A percentile compares a stretch with the other conserved stretches of the same genome.
These are phyloP conservation scores for Trichonephila clavipes DNA, from an alignment of 1,140 invertebrate species.

Conservation along the genomic window DNA sequence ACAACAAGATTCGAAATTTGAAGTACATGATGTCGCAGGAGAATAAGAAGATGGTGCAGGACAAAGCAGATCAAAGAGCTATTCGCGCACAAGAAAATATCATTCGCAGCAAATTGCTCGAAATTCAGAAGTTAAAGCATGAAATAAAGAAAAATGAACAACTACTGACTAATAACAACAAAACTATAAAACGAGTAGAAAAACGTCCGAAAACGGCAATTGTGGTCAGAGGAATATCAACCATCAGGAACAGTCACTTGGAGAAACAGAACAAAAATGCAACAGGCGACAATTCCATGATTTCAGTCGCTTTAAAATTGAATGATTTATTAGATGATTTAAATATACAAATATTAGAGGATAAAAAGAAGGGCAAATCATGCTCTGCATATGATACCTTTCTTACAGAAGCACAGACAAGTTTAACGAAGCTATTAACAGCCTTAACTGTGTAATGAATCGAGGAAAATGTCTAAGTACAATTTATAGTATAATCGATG, in stretches of 20 bases:
- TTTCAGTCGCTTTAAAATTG: neutral
- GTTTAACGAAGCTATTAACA: neutral
- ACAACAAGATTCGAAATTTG: constrained; percentile 8
- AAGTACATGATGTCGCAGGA: neutral
- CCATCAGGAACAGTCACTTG: neutral
- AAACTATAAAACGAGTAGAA: neutral
- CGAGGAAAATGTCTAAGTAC: no score
- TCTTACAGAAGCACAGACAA: neutral
- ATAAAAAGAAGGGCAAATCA: neutral
- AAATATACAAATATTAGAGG: neutral
- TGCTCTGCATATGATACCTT: neutral
- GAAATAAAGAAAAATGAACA: neutral
- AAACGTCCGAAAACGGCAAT: neutral
- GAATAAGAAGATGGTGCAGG: neutral
- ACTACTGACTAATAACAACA: neutral
- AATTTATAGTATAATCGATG: no score
- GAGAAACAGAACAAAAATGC: neutral
- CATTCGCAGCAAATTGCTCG: neutral
- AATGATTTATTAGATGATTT: neutral
- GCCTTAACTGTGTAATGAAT: neutral
- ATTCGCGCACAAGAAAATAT: neutral
- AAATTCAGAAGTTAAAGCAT: neutral
- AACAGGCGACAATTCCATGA: neutral
- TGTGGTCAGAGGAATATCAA: no score
- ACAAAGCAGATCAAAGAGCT: neutral